phyloP scores from a whole-genome alignment of 2,113 vertebrate genomes.

The Embiotoca jacksoni region DNA sequence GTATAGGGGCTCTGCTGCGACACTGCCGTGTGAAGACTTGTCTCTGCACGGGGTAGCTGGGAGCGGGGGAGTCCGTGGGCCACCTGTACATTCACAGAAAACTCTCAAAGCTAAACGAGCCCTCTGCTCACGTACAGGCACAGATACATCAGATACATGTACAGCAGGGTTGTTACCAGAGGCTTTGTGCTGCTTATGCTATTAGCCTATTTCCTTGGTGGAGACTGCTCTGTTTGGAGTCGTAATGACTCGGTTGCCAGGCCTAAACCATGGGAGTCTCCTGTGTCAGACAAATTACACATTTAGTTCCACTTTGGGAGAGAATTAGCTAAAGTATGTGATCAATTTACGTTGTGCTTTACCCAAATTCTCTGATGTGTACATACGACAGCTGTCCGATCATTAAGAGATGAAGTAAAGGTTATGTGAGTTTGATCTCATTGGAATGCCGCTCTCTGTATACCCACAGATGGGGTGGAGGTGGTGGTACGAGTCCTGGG shows the following conservation, averaged over 20 bases:
- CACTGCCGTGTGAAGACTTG: conserved; percentile 70
- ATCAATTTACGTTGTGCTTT: conserved; percentile 1
- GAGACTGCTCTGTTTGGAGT: conserved; percentile 26
- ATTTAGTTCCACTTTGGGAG: conserved; percentile 12
- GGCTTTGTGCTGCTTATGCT: conserved; percentile 3
- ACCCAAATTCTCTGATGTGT: conserved; percentile 10
- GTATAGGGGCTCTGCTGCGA: conserved; percentile 41
- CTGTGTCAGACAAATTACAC: conserved; percentile 4
- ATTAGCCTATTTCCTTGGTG: conserved; percentile 11
- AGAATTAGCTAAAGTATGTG: conserved; percentile 35
- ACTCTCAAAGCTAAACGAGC: conserved; percentile 71
- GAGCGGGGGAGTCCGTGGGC: conserved; percentile 47
- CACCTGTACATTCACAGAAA: conserved; percentile 64
- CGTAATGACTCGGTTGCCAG: neutral
- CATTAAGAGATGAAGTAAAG: conserved; percentile 37
- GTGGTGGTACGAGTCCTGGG: conserved; percentile 30
- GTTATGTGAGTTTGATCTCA: conserved; percentile 53
- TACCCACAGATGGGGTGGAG: conserved; percentile 37
- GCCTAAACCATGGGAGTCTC: conserved; percentile 6
- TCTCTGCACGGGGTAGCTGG: conserved; percentile 64
- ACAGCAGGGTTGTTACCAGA: conserved; percentile 24
- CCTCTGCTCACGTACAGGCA: conserved; percentile 31
- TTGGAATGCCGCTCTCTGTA: conserved; percentile 22
- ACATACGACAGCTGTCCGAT: conserved; percentile 19
- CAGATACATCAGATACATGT: conserved; percentile 34